These are phyloP conservation scores for Prionailurus bengalensis DNA, from an alignment of 2,113 vertebrate species.

Conservation along the genomic window DNA sequence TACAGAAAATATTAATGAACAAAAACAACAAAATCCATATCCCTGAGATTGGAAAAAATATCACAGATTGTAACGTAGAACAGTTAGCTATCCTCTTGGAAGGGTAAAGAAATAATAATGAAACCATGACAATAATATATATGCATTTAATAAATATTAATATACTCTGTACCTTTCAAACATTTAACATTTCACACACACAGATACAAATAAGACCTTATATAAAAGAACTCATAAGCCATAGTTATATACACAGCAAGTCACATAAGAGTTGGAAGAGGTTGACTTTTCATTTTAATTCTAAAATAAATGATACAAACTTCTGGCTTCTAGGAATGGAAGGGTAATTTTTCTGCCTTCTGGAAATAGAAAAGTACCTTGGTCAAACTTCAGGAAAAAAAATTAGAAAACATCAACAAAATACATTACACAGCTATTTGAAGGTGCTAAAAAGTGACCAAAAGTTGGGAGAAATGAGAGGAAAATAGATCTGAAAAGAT, in stretches of 20 bases:
- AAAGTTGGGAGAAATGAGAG: not conserved
- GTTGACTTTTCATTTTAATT: not conserved
- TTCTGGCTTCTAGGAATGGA: not conserved
- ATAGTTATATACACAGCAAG: not conserved
- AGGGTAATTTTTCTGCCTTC: not conserved
- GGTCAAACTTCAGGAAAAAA: not conserved
- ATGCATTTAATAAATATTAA: not conserved
- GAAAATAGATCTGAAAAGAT: not conserved
- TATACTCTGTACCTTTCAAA: not conserved
- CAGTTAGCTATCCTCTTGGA: not conserved
- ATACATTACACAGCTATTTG: not conserved
- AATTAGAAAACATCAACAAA: not conserved
- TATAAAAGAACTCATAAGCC: not conserved
- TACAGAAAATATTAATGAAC: not conserved
- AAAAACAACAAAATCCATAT: not conserved
- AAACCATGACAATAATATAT: not conserved
- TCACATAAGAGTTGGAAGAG: not conserved
- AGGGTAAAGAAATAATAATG: not conserved
- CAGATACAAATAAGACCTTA: not conserved
- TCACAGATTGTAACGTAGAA: not conserved
- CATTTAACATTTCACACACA: not conserved
- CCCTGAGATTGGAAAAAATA: not conserved
- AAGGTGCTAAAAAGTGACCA: not conserved
- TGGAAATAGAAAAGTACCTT: not conserved
- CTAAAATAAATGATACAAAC: not conserved